Base-by-base conservation (phyloP, 1,140 invertebrate species). In the Drosophila ambigua region DNA sequence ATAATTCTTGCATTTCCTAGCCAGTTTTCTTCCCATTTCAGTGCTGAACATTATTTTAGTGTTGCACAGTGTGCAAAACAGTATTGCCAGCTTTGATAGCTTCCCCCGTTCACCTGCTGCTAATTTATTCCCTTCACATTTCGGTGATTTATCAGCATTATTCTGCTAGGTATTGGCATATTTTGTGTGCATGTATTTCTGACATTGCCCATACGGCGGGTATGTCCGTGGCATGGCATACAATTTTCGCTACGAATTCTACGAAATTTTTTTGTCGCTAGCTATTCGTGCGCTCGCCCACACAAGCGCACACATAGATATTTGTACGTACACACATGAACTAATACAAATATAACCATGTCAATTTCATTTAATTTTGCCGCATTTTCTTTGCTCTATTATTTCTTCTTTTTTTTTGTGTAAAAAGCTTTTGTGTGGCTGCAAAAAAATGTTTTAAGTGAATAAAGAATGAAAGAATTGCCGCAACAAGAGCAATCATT, bases 311-410 rank as follows among this genome's bases (percentile, higher is more conserved):
- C 43, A 31, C 0, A 23, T 16, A 41, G 5, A 49, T n/a, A 7
- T 2, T 7, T 6, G 4, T 24, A 24, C 23, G 16, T 1, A 39
- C 11, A 39, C 35, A 39, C 35, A 39, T 5, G 13, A 1, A 39
- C 58, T 15, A n/a, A 46, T 51, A 72, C 55, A 15, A 44, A 39
- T 52, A 48, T 24, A 54, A 39, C 41, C 15, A 62, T 55, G 83
- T 79, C 72, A 83, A 87, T 83, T 88, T 83, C 57, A 88, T 72
- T 87, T 88, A 88, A 87, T 87, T 87, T 82, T 57, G 69, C 59
- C 65, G 78, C 55, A 57, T 68, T 81, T 72, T 77, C 61, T 64
- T 68, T 58, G 57, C 53, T 49, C 53, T 81, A 72, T 74, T 74
- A 62, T 72, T 74, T 48, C 51, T 72, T 74, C 43, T 63, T 45